Percentiles rank a stretch among this genome's conserved stretches.
Conservation (phyloP, 92 coral and sea anemone genomes). For the Palythoa caribaeorum region DNA sequence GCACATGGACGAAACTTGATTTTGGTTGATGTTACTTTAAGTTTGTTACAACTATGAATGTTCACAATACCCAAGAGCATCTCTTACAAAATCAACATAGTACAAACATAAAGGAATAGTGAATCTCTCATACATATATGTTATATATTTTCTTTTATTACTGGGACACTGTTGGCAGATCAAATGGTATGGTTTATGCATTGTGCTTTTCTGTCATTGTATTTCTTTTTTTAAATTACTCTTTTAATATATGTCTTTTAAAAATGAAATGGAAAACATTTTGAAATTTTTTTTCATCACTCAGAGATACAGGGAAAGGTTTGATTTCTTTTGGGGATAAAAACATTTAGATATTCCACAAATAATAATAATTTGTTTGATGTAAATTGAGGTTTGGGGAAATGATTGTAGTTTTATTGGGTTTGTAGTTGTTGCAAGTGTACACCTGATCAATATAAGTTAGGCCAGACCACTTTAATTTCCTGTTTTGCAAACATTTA, state of each 20-base stretch:
- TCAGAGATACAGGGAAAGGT: background rate
- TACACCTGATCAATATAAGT: background rate
- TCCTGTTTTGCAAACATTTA: background rate
- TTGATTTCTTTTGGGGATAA: background rate
- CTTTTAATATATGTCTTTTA: too few relatives aligned
- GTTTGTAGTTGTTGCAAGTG: too few relatives aligned
- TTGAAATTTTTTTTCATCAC: too few relatives aligned
- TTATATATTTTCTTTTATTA: too few relatives aligned
- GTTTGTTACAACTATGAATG: background rate
- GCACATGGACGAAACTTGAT: background rate
- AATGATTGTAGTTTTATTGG: too few relatives aligned
- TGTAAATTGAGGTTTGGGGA: background rate
- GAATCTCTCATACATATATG: background rate
- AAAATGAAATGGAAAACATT: too few relatives aligned
- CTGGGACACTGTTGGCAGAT: too few relatives aligned
- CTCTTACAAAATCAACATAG: background rate
- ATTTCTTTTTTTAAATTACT: too few relatives aligned
- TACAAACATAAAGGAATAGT: background rate
- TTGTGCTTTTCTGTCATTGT: too few relatives aligned
- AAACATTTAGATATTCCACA: background rate
- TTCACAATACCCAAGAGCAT: background rate
- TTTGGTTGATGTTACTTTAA: background rate
- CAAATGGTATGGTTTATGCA: too few relatives aligned
- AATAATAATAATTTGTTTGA: too few relatives aligned
- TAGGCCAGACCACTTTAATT: background rate